Percentiles rank a stretch among this genome's conserved stretches.
These are phyloP conservation scores for Leptinotarsa tumamoca DNA, from an alignment of 2,888 invertebrate genomes.

Conservation along the genomic window DNA sequence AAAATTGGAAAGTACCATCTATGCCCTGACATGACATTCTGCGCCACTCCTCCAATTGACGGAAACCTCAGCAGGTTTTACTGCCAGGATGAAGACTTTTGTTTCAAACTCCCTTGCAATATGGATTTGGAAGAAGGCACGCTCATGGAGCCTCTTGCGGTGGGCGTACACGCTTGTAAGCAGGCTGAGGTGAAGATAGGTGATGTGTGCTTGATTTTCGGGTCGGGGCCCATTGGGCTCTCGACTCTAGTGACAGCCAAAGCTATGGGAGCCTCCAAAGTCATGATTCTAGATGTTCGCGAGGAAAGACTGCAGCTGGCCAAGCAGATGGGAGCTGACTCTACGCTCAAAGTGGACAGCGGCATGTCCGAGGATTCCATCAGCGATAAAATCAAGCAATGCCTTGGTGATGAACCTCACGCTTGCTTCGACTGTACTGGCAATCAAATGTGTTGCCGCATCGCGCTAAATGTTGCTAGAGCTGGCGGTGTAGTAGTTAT, in stretches of 20 bases:
- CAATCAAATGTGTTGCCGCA: conserved; percentile 68
- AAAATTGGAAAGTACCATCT: conserved; percentile 91
- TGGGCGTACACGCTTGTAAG: conserved; percentile 92
- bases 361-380: conserved; percentile 70
- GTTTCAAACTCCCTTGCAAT: conserved; percentile 89
- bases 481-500: conserved; percentile 88
- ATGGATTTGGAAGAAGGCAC: conserved; percentile 94
- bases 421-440: conserved; percentile 91
- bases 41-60: conserved; percentile 92
- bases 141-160: conserved; percentile 90
- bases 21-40: conserved; percentile 87
- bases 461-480: conserved; percentile 69
- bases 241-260: conserved; percentile 82
- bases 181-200: conserved; percentile 82
- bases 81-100: conserved; percentile 90
- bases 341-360: conserved; percentile 71
- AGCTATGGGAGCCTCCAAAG: conserved; percentile 84
- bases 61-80: conserved; percentile 89
- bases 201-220: conserved; percentile 79
- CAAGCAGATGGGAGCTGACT: conserved; percentile 81
- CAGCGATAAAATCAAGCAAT: conserved; percentile 70
- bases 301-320: conserved; percentile 75
- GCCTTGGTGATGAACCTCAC: conserved; percentile 75
- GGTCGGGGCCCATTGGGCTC: conserved; percentile 91
- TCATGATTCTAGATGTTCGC: conserved; percentile 78